Base-by-base conservation (phyloP, 2,888 invertebrate species). In the Amphimallon solstitiale region DNA sequence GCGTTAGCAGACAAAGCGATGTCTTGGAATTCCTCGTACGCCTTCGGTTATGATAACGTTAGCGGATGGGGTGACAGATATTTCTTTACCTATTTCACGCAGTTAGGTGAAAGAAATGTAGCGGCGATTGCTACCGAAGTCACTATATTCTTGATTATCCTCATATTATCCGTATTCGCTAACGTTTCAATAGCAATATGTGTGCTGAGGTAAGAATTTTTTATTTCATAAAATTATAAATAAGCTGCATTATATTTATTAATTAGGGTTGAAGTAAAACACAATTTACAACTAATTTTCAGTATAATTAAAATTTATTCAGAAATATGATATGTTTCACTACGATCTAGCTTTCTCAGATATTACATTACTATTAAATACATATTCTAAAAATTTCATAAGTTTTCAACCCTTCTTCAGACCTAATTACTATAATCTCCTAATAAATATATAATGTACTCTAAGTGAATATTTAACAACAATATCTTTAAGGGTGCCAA, bases 81-180 rank as follows among this genome's bases (percentile, higher is more conserved):
- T 74, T 87, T 85, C 74, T 87, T 86, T 78, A 84, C 86, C 5
- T 87, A 85, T 70, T 87, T 85, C 79, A 85, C 85, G 65, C 83
- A 86, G 73, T 84, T 86, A 70, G 85, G 85, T 1, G 78, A 81
- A 34, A 79, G 84, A 65, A 76, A 76, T 34, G 74, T 77, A 29
- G 76, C 81, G 10, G 79, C 79, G 29, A 77, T 80, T 9, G 74
- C 81, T 9, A 82, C 85, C 75, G 84, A 84, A 70, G 71, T 79
- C 5, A 64, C 74, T n/a, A 68, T 76, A 45, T 80, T 81, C 54
- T 75, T 82, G 51, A 71, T 85, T 62, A 80, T 82, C 4, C 78
- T 83, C 62, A 80, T 82, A 52, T 72, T 83, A 17, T 85, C 86
- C 5, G 78, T 87, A n/a, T 75, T 82, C 9, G 84, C 85, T 56